Base-by-base conservation (phyloP, 2,113 vertebrate species). In the Gnathonemus longibarbis region DNA sequence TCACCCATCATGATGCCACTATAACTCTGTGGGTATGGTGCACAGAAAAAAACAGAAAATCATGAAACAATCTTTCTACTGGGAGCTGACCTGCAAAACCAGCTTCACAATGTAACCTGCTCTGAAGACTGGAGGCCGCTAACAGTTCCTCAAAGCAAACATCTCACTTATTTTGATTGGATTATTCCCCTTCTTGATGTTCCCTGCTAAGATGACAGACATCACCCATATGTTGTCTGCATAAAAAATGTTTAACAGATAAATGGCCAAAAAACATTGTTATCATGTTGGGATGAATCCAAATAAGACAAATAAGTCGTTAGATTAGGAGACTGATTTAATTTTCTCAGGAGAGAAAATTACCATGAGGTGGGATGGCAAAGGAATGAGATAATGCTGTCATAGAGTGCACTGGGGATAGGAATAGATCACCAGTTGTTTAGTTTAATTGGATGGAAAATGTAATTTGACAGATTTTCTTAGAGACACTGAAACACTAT, bases 361-460 rank as follows among this genome's bases (percentile, higher is more conserved):
- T 62, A 66, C 39, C 35, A 66, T 42, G 52, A 31, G 87, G 21
- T 66, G 39, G 7, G 87, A n/a, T 88, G 15, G 31, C 27, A 19
- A 27, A 80, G 52, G 50, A 88, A 45, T 62, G 87, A 62, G 24
- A 24, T 35, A 87, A 87, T 52, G 56, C 84, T 50, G 45, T 56
- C 35, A 45, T 35, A 45, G 52, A 31, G 35, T 21, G 49, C 35
- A 13, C 31, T 88, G 21, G 56, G 35, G 24, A 88, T 66, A n/a
- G 39, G 87, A 58, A 88, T 46, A 62, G 58, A 88, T n/a, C 87
- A 62, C 19, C 35, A 62, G 53, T 45, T 88, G 17, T 66, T 58
- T 88, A 58, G 31, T 45, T 62, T 31, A 88, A 66, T 88, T 66
- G 39, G 11, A 88, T 88, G 52, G 56, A 62, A 62, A 88, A 62